Base-by-base conservation (phyloP, 2,888 invertebrate genomes). In the Heteropelma amictum region DNA sequence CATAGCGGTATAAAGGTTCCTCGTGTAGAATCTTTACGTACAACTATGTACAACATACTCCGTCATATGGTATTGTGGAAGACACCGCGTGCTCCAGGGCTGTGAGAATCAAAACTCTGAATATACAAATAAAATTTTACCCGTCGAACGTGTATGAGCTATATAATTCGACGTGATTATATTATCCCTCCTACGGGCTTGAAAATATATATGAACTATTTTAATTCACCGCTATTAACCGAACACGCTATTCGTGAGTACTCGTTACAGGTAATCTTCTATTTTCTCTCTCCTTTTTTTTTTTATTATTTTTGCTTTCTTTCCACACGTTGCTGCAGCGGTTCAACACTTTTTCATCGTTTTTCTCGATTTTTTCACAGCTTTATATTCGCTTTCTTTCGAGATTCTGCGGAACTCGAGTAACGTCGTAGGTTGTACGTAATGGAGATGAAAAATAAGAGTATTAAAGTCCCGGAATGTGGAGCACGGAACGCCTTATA, bases 1-100 rank as follows among this genome's bases (percentile, higher is more conserved):
- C 74, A 70, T 75, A 75, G 74, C 74, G 74, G 74, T 75, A 70
- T 40, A 65, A 61, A 75, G 70, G 74, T 70, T 70, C 47, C 70
- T 60, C 70, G 26, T 58, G 14, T 54, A 70, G 38, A 67, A 28
- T 68, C 26, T 23, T 42, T 12, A 8, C 54, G 54, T 12, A 45
- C 14, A n/a, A 23, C 47, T 47, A 40, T 28, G 17, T 47, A 12
- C n/a, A n/a, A n/a, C 33, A 65, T 53, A 40, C 33, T 17, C 12
- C 35, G 35, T 38, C 58, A 40, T 35, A 54, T 45, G 54, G 47
- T 67, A 67, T 68, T 58, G 58, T 56, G 35, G 42, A 35, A 17
- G 42, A 51, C 51, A 49, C 54, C 7, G 54, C 63, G 54, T 64
- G 63, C 56, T 38, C 40, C 23, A 45, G 47, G 49, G 47, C 58